Conservation (phyloP, 2,113 vertebrate genomes). For the Channa maculata region DNA sequence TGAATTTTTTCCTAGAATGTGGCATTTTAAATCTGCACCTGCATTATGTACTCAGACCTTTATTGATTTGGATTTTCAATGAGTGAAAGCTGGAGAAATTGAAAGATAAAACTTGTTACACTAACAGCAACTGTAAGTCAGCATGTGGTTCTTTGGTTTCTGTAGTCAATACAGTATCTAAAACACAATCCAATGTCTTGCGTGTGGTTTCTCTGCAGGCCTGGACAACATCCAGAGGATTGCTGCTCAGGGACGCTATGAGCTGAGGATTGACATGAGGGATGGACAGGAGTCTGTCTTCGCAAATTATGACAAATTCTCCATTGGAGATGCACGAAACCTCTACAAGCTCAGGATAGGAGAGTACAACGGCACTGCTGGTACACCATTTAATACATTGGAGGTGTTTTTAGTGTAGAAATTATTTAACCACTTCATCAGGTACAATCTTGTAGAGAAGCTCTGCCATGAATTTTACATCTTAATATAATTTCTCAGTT, state of each 20-base stretch:
- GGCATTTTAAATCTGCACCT: too few species aligned
- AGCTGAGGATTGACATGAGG: constrained; percentile 95
- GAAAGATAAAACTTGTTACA: too few species aligned
- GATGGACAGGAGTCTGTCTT: constrained; percentile 91
- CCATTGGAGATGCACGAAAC: constrained; percentile 88
- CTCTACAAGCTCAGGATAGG: constrained; percentile 95
- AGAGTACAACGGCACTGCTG: constrained; percentile 94
- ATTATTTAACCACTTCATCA: constrained; percentile 1
- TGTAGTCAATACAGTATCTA: not conserved
- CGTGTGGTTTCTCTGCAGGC: constrained; percentile 80
- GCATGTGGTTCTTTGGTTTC: too few species aligned
- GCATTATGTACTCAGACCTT: too few species aligned
- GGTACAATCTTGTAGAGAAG: not conserved
- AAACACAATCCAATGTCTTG: not conserved
- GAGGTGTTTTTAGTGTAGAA: not conserved
- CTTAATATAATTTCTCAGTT: too few species aligned
- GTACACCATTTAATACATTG: constrained; percentile 72
- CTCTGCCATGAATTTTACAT: too few species aligned
- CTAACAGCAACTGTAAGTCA: too few species aligned
- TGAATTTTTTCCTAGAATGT: too few species aligned
- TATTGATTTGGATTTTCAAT: too few species aligned
- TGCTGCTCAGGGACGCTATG: constrained; percentile 91
- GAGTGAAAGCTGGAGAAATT: too few species aligned
- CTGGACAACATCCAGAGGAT: constrained; percentile 96
- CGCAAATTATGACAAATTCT: constrained; percentile 94